Evolutionary conservation across 1,140 invertebrate genomes (phyloP).

Genomic region (Drosophila pectinifera): DNA sequence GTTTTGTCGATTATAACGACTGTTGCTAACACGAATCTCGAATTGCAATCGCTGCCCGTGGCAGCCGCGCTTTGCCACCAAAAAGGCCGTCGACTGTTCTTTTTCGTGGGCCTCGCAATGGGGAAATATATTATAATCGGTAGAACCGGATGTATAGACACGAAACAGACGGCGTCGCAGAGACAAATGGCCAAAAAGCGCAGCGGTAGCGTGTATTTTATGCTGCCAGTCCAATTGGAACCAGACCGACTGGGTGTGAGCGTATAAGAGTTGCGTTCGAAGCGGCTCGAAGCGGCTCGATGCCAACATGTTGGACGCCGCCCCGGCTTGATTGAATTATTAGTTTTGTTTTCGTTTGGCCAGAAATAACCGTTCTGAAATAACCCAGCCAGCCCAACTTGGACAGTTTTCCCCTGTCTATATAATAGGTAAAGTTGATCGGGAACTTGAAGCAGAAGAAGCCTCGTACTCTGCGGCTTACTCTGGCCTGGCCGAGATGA

Average conservation of each 20-base stretch:
- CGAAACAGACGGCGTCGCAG: constrained; percentile 55
- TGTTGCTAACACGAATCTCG: constrained; percentile 53
- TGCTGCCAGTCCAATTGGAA: constrained; percentile 47
- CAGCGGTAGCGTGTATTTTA: constrained; percentile 68
- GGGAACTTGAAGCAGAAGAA: constrained; percentile 6
- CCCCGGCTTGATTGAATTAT: constrained; percentile 18
- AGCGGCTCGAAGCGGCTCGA: constrained; percentile 19
- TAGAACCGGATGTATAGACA: constrained; percentile 9
- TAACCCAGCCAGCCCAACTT: background rate
- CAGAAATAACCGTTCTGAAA: no score
- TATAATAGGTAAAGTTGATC: constrained; percentile 20
- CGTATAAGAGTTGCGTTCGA: constrained; percentile 54
- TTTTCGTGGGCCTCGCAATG: constrained; percentile 34
- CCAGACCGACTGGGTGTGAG: constrained; percentile 10
- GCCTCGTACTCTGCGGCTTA: background rate
- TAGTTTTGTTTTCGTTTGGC: constrained; percentile 24
- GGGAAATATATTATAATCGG: constrained; percentile 5
- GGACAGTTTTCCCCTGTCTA: background rate
- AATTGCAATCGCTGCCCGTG: constrained; percentile 33
- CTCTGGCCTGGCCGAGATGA: constrained; percentile 1
- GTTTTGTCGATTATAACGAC: constrained; percentile 62
- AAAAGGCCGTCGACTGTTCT: constrained; percentile 27
- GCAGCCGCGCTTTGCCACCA: constrained; percentile 54
- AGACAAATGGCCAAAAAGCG: constrained; percentile 76
- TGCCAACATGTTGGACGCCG: constrained; percentile 20